phyloP scores from a whole-genome alignment of 2,113 vertebrate genomes.

The Xiphophorus couchianus region DNA sequence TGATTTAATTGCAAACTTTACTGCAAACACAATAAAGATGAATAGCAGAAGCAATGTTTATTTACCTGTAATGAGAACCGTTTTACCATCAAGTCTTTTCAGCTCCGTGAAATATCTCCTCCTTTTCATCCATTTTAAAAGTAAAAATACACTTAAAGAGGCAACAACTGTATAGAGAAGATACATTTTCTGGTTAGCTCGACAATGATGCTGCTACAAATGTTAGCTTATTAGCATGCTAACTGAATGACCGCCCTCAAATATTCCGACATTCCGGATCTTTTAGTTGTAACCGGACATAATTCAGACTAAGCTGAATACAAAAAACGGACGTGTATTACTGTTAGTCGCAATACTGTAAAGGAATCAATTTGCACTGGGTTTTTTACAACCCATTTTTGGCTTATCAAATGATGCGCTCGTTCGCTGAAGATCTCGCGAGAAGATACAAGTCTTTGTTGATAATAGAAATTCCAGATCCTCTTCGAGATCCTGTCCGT shows the following conservation, averaged over 20 bases:
- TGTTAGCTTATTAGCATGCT: slow-evolving; percentile 34
- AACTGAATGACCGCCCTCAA: neutral
- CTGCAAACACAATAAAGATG: too few relatives aligned
- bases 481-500: too few relatives aligned
- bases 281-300: fast-evolving
- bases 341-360: too few relatives aligned
- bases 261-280: neutral
- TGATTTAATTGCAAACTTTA: too few relatives aligned
- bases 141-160: slow-evolving; percentile 72
- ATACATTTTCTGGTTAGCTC: slow-evolving; percentile 67
- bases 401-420: too few relatives aligned
- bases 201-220: neutral
- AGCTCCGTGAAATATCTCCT: slow-evolving; percentile 77
- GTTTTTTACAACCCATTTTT: too few relatives aligned
- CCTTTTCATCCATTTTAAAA: slow-evolving; percentile 81
- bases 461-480: too few relatives aligned
- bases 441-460: too few relatives aligned
- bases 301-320: neutral
- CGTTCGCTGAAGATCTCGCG: too few relatives aligned
- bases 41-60: neutral
- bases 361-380: too few relatives aligned
- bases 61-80: slow-evolving; percentile 83
- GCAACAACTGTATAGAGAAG: slow-evolving; percentile 73
- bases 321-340: neutral
- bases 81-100: slow-evolving; percentile 83